Base-by-base conservation (phyloP, 2,113 vertebrate genomes). In the Empidonax traillii region DNA sequence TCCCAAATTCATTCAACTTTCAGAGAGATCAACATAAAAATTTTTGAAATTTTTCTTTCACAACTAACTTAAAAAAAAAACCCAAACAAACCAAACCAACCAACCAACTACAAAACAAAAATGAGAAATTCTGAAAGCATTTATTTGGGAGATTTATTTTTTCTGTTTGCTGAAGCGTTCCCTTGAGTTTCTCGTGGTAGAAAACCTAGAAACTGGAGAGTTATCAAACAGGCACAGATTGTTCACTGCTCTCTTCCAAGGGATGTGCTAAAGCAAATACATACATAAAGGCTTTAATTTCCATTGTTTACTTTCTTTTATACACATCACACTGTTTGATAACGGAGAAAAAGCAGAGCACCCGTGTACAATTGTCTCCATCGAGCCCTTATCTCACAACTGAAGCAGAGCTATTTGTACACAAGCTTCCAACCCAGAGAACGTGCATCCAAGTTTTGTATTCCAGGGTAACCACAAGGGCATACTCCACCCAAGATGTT, bases 401-500 rank as follows among this genome's bases (percentile, higher is more conserved):
- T 6, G 2, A 91, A 90, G 82, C 65, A 52, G 35, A 90, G 47
- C 30, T 81, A 22, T 84, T 77, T 72, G 84, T 72, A 80, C 49
- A 86, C 24, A 47, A 81, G 37, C 72, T 90, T 93, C 90, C 92
- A 97, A 49, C 4, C 16, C 73, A 0, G 52, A 90, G 59, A 86
- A 88, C 1, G 0, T 41, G 72, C 39, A 90, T 96, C 88, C 96
- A 94, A 94, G 94, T 90, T 93, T 56, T 80, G 82, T 96, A 74
- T 86, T 96, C 78, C 94, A 95, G 81, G 55, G 71, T 86, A 96
- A 67, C 78, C 96, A 95, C 93, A 44, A 85, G 85, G 87, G 93
- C 92, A 86, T 91, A 94, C 93, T 96, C 94, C 95, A 94, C 90
- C 93, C 94, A 85, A 80, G 52, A 92, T 78, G 82, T 80, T 77